A percentile compares a stretch with the other conserved stretches of the same genome.
Conservation (phyloP, 2,797 vertebrate species). For the Gallirallus australis region DNA sequence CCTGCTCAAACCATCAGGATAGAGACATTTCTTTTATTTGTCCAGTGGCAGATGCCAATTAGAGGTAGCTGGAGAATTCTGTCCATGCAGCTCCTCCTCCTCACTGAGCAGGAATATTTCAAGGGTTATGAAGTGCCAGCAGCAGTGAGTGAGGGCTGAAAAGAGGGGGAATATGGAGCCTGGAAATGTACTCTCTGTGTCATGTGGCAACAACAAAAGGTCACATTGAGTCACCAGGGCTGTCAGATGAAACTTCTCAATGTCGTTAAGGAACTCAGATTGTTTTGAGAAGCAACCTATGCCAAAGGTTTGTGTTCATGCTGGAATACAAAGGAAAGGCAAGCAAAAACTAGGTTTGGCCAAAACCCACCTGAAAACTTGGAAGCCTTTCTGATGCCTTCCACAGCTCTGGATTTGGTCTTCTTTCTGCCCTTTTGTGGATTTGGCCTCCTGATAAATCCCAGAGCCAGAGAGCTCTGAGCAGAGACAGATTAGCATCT, state of each 20-base stretch:
- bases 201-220: neutral
- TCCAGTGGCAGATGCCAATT: neutral
- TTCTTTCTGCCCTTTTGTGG: conserved; percentile 3
- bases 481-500: conserved; percentile 38
- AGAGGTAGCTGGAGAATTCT: neutral
- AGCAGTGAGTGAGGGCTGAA: neutral
- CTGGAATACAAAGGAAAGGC: neutral
- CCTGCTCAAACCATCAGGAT: neutral
- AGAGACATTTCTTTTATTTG: neutral
- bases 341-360: neutral
- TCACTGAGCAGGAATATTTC: neutral
- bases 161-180: neutral
- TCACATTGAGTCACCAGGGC: neutral
- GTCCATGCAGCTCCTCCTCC: neutral
- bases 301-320: neutral
- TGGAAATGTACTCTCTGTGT: neutral
- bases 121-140: neutral
- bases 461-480: conserved; percentile 4
- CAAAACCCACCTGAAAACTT: neutral
- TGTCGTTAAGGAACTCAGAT: neutral
- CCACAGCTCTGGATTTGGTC: neutral
- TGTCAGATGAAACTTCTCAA: neutral
- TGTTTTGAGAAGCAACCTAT: neutral
- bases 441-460: conserved; percentile 14
- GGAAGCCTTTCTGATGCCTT: neutral